Conservation (phyloP, 1,140 invertebrate genomes). For the Drosophila watanabei region DNA sequence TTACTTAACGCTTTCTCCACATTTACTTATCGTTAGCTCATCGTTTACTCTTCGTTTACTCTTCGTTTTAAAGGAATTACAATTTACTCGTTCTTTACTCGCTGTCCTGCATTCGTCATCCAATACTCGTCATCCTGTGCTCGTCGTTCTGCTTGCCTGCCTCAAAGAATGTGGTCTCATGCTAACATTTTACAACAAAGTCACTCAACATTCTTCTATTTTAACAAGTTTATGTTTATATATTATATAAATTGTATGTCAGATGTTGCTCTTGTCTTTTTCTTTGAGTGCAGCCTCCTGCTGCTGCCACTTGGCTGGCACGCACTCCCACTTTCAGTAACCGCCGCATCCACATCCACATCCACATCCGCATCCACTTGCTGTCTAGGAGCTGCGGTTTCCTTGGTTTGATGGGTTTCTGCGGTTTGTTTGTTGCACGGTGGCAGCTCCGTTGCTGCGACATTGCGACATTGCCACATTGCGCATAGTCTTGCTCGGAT, state of each 20-base stretch:
- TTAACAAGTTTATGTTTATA: too few relatives aligned
- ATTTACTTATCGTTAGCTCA: too few relatives aligned
- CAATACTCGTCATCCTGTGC: not conserved
- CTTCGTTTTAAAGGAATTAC: too few relatives aligned
- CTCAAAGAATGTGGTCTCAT: not conserved
- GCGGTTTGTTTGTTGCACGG: constrained; percentile 59
- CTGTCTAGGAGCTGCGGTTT: constrained; percentile 48
- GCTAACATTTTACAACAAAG: not conserved
- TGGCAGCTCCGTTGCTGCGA: constrained; percentile 30
- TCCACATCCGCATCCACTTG: constrained; percentile 18
- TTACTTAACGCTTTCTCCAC: too few relatives aligned
- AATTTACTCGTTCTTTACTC: not conserved
- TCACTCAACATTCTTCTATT: not conserved
- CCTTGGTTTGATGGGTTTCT: constrained; percentile 58
- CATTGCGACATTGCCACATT: constrained; percentile 24
- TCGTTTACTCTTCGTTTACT: too few relatives aligned
- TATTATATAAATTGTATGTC: too few relatives aligned
- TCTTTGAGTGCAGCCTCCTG: constrained; percentile 1
- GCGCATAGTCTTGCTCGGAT: constrained; percentile 21
- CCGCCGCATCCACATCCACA: constrained; percentile 18
- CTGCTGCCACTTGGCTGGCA: constrained; percentile 8
- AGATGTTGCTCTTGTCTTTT: not conserved
- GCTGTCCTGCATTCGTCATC: not conserved
- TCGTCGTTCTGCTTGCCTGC: too few relatives aligned
- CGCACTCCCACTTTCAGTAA: constrained; percentile 2